phyloP scores from a whole-genome alignment of 2,113 vertebrate genomes.

The Perca schrenkii region DNA sequence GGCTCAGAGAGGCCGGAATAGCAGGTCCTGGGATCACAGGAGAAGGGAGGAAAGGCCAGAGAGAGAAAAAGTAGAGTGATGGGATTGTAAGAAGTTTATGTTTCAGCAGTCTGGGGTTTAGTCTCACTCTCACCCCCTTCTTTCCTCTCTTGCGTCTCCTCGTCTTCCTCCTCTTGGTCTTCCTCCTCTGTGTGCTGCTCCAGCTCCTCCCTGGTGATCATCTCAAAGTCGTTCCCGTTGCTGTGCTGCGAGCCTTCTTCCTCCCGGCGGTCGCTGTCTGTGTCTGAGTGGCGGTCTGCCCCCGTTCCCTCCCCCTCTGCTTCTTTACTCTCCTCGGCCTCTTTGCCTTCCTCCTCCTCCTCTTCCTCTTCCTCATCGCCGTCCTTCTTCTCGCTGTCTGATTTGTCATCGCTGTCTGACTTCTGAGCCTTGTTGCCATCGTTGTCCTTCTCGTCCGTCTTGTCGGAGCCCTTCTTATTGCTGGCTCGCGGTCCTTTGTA shows the following conservation, averaged over 20 bases:
- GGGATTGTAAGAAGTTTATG: slow-evolving; percentile 83
- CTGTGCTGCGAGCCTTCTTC: slow-evolving; percentile 98
- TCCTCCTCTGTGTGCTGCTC: slow-evolving; percentile 96
- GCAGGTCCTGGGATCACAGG: slow-evolving; percentile 84
- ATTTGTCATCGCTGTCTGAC: slow-evolving; percentile 94
- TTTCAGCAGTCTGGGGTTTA: slow-evolving; percentile 87
- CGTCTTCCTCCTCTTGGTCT: slow-evolving; percentile 88
- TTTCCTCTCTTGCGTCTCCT: slow-evolving; percentile 74
- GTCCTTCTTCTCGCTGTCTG: slow-evolving; percentile 95
- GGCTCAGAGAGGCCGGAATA: slow-evolving; percentile 53
- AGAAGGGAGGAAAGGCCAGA: slow-evolving; percentile 47
- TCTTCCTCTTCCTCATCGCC: slow-evolving; percentile 88
- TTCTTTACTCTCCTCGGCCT: slow-evolving; percentile 69
- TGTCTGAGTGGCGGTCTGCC: slow-evolving; percentile 91
- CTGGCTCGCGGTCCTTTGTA: slow-evolving; percentile 94
- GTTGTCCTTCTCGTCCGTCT: slow-evolving; percentile 76
- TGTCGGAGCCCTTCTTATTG: slow-evolving; percentile 91
- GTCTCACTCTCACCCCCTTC: slow-evolving; percentile 69
- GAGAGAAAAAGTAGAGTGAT: slow-evolving; percentile 32
- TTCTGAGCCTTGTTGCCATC: slow-evolving; percentile 87
- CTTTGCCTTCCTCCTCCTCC: slow-evolving; percentile 82
- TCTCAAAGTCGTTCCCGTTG: slow-evolving; percentile 99
- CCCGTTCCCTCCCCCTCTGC: slow-evolving; percentile 76
- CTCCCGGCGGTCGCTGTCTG: slow-evolving; percentile 96
- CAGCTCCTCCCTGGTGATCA: slow-evolving; percentile 99